Conservation (phyloP, 2,797 vertebrate species). For the Chloroceryle inda region DNA sequence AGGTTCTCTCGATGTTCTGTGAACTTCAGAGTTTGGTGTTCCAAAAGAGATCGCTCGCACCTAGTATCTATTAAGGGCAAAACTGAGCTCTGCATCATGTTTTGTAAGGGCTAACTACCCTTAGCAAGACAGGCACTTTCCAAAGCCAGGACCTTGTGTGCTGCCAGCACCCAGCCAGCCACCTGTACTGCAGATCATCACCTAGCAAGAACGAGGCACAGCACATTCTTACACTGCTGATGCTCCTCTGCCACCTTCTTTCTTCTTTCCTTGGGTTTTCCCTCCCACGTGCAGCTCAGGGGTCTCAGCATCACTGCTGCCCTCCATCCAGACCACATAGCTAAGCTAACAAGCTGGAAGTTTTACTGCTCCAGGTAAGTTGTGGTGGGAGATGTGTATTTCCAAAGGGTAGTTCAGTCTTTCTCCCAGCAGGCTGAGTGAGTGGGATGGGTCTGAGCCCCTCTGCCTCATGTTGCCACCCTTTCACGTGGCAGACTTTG, state of each 20-base stretch:
- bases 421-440: neutral
- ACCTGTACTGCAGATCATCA: neutral
- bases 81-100: neutral
- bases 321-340: neutral
- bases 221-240: accelerated
- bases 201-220: neutral
- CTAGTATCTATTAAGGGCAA: neutral
- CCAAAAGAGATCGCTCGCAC: accelerated
- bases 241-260: neutral
- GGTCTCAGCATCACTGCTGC: neutral
- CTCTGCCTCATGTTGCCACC: neutral
- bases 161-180: neutral
- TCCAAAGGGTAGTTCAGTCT: neutral
- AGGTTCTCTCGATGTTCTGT: neutral
- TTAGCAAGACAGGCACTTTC: neutral
- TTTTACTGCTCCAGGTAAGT: neutral
- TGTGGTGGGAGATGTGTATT: neutral
- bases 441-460: neutral
- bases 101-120: neutral
- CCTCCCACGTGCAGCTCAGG: neutral
- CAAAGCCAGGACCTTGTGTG: neutral
- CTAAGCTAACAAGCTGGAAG: neutral
- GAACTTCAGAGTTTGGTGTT: neutral
- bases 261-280: neutral
- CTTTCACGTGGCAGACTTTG: neutral